Percentiles rank a stretch among this genome's conserved stretches.
Conservation (phyloP, 64 coral and sea anemone species). For the Montipora sp. region DNA sequence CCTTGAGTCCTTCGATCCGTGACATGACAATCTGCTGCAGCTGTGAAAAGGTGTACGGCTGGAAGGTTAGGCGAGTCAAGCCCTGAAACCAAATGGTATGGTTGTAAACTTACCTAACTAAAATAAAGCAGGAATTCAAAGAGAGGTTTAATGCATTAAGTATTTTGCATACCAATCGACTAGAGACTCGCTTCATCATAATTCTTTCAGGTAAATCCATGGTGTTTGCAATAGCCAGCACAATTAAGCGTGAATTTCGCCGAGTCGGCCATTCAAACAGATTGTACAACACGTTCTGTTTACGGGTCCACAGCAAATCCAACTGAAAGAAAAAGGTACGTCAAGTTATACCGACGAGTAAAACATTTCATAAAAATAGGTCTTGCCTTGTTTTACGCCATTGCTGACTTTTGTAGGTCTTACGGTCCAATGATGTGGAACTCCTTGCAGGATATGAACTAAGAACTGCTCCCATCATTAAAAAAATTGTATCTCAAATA, state of each 20-base stretch:
- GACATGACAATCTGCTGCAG: slow-evolving; percentile 94
- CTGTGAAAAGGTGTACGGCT: slow-evolving; percentile 94
- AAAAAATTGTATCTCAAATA: too few species aligned
- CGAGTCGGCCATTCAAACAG: slow-evolving; percentile 98
- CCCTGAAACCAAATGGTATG: slow-evolving; percentile 60
- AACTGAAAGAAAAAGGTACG: slow-evolving; percentile 48
- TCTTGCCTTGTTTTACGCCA: too few species aligned
- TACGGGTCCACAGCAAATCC: slow-evolving; percentile 95
- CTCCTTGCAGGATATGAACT: too few species aligned
- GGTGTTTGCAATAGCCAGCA: slow-evolving; percentile 94
- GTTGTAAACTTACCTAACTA: background rate
- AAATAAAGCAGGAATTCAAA: background rate
- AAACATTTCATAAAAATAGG: background rate
- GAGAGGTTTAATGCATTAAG: too few species aligned
- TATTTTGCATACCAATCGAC: slow-evolving; percentile 75
- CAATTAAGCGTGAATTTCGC: slow-evolving; percentile 78
- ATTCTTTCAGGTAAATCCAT: slow-evolving; percentile 98
- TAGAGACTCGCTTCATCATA: slow-evolving; percentile 97
- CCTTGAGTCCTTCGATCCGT: slow-evolving; percentile 76
- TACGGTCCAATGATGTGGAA: too few species aligned
- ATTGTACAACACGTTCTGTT: slow-evolving; percentile 97
- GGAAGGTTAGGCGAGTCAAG: slow-evolving; percentile 89
- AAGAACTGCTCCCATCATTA: too few species aligned
- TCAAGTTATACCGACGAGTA: background rate
- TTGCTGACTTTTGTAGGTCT: too few species aligned